Evolutionary conservation across 2,888 invertebrate species (phyloP), one percentile per base, ranked within the genome.

Genomic region (Apamea epomidion): DNA sequence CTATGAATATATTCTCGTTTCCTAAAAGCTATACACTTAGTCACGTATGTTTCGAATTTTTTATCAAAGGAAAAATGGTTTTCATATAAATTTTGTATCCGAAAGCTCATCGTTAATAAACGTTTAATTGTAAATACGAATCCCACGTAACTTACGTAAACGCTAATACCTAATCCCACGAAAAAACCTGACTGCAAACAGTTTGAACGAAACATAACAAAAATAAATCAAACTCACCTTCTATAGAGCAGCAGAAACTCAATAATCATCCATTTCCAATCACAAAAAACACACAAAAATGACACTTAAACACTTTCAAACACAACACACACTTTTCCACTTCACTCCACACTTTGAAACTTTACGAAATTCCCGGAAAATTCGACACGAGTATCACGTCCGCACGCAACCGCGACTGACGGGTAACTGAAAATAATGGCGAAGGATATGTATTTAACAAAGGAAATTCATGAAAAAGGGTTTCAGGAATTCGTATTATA

Each of bases 291-390:
- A 85, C 80, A 68, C 72, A 73, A 64, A 62, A 78, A 68, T 62
- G 16, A 77, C 82, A 87, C 85, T 73, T 37, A 3, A 75, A 73
- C 77, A 79, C 76, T 74, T 14, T 12, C 16, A 16, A 78, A 78
- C 87, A 78, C 75, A 18, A 14, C 69, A 78, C 72, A 74, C 83
- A 83, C 80, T 74, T 14, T 18, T 5, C 1, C 89, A 88, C 90
- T 77, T 45, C 88, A 88, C 90, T 37, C 14, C 0, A n/a, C 69
- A 72, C 87, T 85, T 80, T 37, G 1, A 74, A 88, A 88, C 88
- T 88, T 88, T 88, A 71, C 83, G 89, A 86, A 69, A 67, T 78
- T 78, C 68, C 78, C 87, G 90, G 32, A 16, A 69, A 74, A 21
- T 64, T 51, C 62, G 51, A 71, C 0, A 68, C 54, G 60, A 32